Conservation (phyloP, 2,888 invertebrate genomes). For the Tipula unca region DNA sequence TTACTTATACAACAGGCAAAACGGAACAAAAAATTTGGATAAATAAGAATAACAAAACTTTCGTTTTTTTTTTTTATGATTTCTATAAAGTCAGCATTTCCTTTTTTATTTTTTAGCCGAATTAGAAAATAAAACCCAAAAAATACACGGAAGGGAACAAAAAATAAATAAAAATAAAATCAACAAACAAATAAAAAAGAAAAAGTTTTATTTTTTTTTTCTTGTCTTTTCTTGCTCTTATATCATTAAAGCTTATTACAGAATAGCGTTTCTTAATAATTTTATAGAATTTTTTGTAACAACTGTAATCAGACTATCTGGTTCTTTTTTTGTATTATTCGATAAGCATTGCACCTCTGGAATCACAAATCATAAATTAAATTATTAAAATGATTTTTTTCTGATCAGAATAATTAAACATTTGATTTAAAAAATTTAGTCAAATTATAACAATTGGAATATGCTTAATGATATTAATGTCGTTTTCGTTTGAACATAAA, state of each 20-base stretch:
- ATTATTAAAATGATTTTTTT: no score
- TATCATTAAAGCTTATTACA: neutral
- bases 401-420: no score
- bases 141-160: neutral
- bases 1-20: neutral
- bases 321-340: no score
- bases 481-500: no score
- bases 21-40: neutral
- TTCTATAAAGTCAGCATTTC: constrained; percentile 14
- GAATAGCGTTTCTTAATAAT: neutral
- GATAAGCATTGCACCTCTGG: no score
- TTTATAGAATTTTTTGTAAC: neutral
- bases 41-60: neutral
- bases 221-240: neutral
- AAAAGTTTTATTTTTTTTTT: neutral
- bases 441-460: no score
- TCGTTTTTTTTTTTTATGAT: neutral
- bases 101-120: neutral
- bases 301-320: no score
- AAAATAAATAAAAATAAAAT: neutral
- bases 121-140: neutral
- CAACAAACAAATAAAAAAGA: no score
- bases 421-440: no score
- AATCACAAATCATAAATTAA: no score
- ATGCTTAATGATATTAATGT: no score